Conservation (phyloP, 2,888 invertebrate genomes). For the Torymus aiolomorphi region DNA sequence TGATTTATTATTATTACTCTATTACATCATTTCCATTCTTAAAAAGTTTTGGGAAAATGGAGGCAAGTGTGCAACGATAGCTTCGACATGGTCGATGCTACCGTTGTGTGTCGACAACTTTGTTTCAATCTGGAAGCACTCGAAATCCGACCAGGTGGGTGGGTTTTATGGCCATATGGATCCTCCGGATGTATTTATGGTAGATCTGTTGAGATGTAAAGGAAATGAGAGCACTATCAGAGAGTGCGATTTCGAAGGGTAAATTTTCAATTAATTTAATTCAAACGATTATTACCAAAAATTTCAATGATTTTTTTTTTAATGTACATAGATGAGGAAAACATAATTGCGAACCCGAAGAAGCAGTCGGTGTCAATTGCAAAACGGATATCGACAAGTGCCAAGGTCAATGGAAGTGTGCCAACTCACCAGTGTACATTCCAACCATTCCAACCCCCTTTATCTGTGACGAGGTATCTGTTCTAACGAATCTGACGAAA, state of each 20-base stretch:
- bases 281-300: background rate
- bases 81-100: conserved; percentile 82
- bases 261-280: conserved; percentile 23
- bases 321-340: conserved; percentile 79
- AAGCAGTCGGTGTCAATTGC: conserved; percentile 83
- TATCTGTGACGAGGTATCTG: conserved; percentile 82
- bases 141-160: conserved; percentile 79
- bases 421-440: conserved; percentile 79
- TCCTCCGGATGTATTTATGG: conserved; percentile 78
- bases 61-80: conserved; percentile 86
- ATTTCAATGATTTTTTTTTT: too few species aligned
- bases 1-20: conserved; percentile 2
- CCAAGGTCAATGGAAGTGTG: conserved; percentile 81
- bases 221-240: conserved; percentile 83
- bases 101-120: conserved; percentile 83
- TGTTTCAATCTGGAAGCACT: conserved; percentile 82
- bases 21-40: conserved; percentile 53
- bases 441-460: conserved; percentile 79
- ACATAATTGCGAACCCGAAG: conserved; percentile 82
- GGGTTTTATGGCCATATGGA: conserved; percentile 77
- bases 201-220: conserved; percentile 82
- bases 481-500: conserved; percentile 81
- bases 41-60: conserved; percentile 80
- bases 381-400: conserved; percentile 79
- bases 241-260: conserved; percentile 83